Base-by-base conservation (phyloP, 1,140 invertebrate genomes). In the Akabosia matsudoensis region DNA sequence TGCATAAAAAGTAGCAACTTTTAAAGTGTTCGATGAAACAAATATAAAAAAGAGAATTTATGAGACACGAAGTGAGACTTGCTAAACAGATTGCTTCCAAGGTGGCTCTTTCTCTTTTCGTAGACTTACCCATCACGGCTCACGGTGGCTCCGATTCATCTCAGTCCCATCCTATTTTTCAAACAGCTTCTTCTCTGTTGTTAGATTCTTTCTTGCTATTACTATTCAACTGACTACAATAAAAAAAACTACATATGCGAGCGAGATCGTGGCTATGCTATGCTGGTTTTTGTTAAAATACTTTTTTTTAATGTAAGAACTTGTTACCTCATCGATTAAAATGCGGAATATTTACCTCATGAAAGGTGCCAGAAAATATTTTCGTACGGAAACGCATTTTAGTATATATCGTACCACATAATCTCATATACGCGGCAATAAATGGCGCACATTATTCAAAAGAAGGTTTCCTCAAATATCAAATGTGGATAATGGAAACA, bases 81-180 rank as follows among this genome's bases (percentile, higher is more conserved):
- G 61, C 28, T 30, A 67, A 67, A n/a, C 22, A 67, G 61, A 30
- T 13, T 28, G 13, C 30, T 28, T 31, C 30, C 24, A 67, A 67
- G 61, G 30, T 30, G 61, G 30, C 10, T 67, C 14, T 28, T 67
- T n/a, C 30, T 67, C 31, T 31, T 67, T n/a, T n/a, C n/a, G n/a
- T n/a, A n/a, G n/a, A 22, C 24, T 31, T 67, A 30, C 13, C 10
- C 24, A 7, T 3, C 61, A 24, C n/a, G 3, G 61, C n/a, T n/a
- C 24, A 31, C 31, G 61, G 61, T 67, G 30, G 61, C 30, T 67
- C 61, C 61, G 31, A 67, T 67, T 67, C 61, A 67, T 67, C 61
- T 67, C 31, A 30, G 31, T 67, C 24, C 22, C 13, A 13, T 67
- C 37, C 18, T 61, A n/a, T 61, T 61, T 22, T 61, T 61, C 14